These are phyloP conservation scores for Dasyornis broadbenti DNA, from an alignment of 2,113 vertebrate genomes.

Conservation along the genomic window DNA sequence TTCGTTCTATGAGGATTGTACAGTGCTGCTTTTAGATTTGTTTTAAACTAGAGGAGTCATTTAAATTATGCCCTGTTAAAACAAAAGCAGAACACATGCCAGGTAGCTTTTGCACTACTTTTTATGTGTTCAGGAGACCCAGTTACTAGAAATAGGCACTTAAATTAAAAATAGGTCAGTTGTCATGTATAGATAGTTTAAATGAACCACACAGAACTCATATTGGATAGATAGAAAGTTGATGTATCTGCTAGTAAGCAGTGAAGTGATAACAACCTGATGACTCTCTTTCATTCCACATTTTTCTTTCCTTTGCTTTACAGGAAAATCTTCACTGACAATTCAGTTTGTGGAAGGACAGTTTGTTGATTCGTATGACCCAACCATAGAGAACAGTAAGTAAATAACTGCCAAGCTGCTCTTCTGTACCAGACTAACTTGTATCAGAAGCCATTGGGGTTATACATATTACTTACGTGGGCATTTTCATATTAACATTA, in stretches of 20 bases:
- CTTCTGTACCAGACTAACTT: neutral
- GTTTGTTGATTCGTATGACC: conserved; percentile 98
- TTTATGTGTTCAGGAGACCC: neutral
- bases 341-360: conserved; percentile 99
- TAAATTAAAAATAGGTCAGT: conserved; percentile 21
- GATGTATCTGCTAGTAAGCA: neutral
- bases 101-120: neutral
- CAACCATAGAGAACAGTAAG: conserved; percentile 99
- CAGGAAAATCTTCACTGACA: conserved; percentile 98
- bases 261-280: neutral
- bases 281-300: neutral
- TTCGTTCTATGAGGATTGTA: neutral
- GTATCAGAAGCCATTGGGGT: neutral
- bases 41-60: neutral
- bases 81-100: neutral
- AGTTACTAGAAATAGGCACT: conserved; percentile 17
- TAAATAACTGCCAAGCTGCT: conserved; percentile 31
- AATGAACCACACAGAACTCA: neutral
- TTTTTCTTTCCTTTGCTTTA: conserved; percentile 38
- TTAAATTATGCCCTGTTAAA: neutral
- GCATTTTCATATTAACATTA: neutral
- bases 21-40: neutral
- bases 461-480: neutral
- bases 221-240: neutral
- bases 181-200: neutral